phyloP scores from a whole-genome alignment of 1,140 invertebrate species.

The Lasioglossum baleicum region DNA sequence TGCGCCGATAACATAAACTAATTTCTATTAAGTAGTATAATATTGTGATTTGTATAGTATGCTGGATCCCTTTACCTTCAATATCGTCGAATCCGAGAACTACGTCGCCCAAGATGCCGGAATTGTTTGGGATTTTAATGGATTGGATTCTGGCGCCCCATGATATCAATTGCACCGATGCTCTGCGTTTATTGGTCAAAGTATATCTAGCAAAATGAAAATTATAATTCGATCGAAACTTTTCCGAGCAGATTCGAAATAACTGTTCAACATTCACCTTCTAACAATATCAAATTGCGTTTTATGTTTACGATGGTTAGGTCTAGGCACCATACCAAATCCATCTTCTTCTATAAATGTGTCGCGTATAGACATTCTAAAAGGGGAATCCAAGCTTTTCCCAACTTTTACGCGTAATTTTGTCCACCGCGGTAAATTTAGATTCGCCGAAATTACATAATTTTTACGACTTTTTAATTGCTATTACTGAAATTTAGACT shows the following conservation, averaged over 20 bases:
- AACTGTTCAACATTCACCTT: conserved; percentile 54
- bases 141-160: conserved; percentile 84
- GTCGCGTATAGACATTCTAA: conserved; percentile 34
- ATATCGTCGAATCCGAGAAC: conserved; percentile 83
- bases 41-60: too few relatives aligned
- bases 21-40: too few relatives aligned
- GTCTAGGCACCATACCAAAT: conserved; percentile 62
- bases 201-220: conserved; percentile 70
- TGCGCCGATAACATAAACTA: too few relatives aligned
- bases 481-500: conserved; percentile 14
- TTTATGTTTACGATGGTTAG: not conserved
- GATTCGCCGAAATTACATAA: not conserved
- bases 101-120: conserved; percentile 82
- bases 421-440: not conserved
- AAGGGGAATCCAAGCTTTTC: not conserved
- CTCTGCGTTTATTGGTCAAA: conserved; percentile 76
- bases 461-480: not conserved
- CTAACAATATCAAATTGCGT: conserved; percentile 55
- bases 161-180: conserved; percentile 80
- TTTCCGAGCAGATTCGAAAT: not conserved
- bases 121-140: conserved; percentile 82
- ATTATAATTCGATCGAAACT: not conserved
- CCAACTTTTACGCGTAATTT: not conserved
- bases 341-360: conserved; percentile 60
- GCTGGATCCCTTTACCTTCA: conserved; percentile 72